These are phyloP conservation scores for Elephas maximus DNA, from an alignment of 2,113 vertebrate genomes.

Conservation along the genomic window DNA sequence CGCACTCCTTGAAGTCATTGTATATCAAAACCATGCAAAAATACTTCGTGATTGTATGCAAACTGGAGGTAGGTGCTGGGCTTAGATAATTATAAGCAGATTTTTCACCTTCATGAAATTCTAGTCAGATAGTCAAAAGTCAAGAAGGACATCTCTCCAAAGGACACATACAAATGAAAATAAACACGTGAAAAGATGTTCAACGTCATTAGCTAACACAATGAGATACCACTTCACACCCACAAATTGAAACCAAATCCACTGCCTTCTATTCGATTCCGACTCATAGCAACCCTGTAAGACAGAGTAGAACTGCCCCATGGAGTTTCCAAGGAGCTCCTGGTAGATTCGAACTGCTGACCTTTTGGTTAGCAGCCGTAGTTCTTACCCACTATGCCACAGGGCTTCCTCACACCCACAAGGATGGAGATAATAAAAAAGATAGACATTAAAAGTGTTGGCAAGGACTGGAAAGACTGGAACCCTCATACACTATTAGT, in stretches of 20 bases:
- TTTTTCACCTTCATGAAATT: conserved; percentile 43
- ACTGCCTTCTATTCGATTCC: too few species aligned
- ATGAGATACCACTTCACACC: not conserved
- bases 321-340: too few species aligned
- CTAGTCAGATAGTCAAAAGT: not conserved
- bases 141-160: not conserved
- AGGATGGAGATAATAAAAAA: not conserved
- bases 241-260: not conserved
- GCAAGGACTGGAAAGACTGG: too few species aligned
- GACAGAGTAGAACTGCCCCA: too few species aligned
- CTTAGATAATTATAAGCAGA: not conserved
- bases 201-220: not conserved
- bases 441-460: not conserved
- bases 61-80: conserved; percentile 16
- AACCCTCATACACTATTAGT: too few species aligned
- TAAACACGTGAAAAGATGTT: not conserved
- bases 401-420: not conserved
- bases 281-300: too few species aligned
- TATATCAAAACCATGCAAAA: conserved; percentile 16
- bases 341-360: too few species aligned
- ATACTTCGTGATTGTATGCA: not conserved
- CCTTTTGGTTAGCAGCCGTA: too few species aligned
- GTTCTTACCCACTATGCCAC: too few species aligned
- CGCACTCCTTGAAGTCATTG: not conserved
- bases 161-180: not conserved